Conservation (phyloP, 1,140 invertebrate genomes). For the Helicoverpa zea region DNA sequence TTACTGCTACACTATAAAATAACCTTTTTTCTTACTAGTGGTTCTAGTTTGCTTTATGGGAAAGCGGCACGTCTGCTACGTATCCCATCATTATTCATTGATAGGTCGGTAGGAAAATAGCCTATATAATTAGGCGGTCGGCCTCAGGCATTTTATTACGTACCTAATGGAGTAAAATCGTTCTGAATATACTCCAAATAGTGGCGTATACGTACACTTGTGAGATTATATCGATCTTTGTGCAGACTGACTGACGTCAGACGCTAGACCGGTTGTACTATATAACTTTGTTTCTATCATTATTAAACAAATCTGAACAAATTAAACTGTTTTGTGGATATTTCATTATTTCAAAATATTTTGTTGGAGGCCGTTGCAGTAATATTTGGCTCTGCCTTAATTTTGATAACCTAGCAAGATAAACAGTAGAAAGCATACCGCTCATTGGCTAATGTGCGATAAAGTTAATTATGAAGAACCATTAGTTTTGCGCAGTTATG, state of each 20-base stretch:
- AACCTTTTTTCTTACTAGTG: constrained; percentile 32
- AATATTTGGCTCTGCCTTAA: not conserved
- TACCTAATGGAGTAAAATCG: not conserved
- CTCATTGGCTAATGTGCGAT: constrained; percentile 27
- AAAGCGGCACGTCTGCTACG: not conserved
- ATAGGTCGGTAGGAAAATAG: not conserved
- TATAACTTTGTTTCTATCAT: too few relatives aligned
- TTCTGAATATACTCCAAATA: not conserved
- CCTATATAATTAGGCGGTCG: not conserved
- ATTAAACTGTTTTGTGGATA: not conserved
- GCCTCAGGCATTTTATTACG: not conserved
- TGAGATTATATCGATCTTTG: not conserved
- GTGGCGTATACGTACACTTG: not conserved
- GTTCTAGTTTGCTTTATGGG: not conserved
- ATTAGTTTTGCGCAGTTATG: not conserved
- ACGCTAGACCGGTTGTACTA: not conserved
- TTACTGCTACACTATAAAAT: constrained; percentile 12
- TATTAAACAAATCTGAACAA: not conserved
- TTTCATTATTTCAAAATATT: constrained; percentile 11
- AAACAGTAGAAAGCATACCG: constrained; percentile 10
- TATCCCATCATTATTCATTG: constrained; percentile 21
- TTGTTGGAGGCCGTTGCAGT: not conserved
- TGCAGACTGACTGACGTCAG: constrained; percentile 11
- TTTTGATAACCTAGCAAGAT: constrained; percentile 32
- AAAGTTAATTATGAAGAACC: constrained; percentile 14